phyloP scores from a whole-genome alignment of 2,888 invertebrate genomes.

The Bursaphelenchus okinawaensis region DNA sequence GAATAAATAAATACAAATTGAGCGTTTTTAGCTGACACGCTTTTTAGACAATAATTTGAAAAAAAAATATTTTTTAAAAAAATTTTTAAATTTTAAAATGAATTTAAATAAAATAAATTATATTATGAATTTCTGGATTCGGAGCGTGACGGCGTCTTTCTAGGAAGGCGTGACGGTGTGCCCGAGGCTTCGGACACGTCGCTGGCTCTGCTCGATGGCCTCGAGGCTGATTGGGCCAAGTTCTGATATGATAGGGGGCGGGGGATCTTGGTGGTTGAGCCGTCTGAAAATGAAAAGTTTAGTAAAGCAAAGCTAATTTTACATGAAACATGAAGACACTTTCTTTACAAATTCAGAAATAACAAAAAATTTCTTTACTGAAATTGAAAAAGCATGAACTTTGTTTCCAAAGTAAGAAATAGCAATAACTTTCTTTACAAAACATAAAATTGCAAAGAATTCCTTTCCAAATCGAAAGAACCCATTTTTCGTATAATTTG shows the following conservation, averaged over 20 bases:
- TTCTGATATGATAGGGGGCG: conserved; percentile 16
- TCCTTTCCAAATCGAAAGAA: neutral
- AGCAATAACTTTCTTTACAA: neutral
- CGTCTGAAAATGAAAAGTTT: neutral
- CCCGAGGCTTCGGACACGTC: conserved; percentile 17
- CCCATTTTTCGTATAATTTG: too few species aligned
- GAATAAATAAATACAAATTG: too few species aligned
- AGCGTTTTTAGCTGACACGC: too few species aligned
- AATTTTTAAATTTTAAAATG: neutral
- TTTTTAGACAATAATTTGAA: neutral
- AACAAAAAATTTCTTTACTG: neutral
- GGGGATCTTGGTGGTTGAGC: conserved; percentile 9
- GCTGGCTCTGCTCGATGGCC: conserved; percentile 39
- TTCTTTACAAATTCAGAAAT: too few species aligned
- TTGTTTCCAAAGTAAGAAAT: neutral
- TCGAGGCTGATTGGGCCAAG: conserved; percentile 18
- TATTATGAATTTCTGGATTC: neutral
- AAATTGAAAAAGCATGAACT: neutral
- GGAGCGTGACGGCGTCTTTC: conserved; percentile 20
- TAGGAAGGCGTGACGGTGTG: conserved; percentile 41
- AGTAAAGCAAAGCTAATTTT: too few species aligned
- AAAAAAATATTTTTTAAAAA: too few species aligned
- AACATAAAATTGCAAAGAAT: neutral
- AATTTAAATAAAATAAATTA: neutral
- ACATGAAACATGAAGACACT: neutral